Base-by-base conservation (phyloP, 2,113 vertebrate genomes). In the Epinephelus cyanopodus region DNA sequence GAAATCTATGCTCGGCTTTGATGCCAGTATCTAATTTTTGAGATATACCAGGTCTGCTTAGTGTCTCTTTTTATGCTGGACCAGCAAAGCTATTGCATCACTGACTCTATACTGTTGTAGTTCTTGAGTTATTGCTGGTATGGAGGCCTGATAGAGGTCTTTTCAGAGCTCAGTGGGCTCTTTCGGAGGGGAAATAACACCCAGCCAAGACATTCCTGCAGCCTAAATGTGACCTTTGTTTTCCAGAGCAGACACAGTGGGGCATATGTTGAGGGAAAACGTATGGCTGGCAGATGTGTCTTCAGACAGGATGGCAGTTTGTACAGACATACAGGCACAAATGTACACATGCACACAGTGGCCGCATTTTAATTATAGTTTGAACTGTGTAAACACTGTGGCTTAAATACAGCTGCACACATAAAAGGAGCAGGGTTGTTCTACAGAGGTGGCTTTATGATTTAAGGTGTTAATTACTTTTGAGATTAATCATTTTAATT, bases 141-240 rank as follows among this genome's bases (percentile, higher is more conserved):
- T 42, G 2, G 0, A 79, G 37, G 65, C 60, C 62, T 9, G 25
- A 33, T 19, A 61, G 61, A 72, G 29, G 45, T 63, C 72, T 74
- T 80, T 76, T 69, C 74, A 64, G 73, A 74, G 64, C 71, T 76
- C 62, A 67, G 61, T 15, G 18, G 67, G 21, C 29, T 70, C 61
- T 80, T 45, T 82, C 57, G 10, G 67, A 87, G 75, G 84, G 89
- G 83, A 92, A 93, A 92, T 94, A 80, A 85, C 90, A 91, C 83
- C 76, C 73, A 74, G 75, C 85, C 85, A 85, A 84, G 83, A 93
- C 88, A 95, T 95, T 95, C 93, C 92, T 92, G 65, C 81, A 63
- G 71, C 91, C 82, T 92, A 90, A 91, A 91, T 92, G 88, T 91
- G 88, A 92, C 89, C 90, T 92, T 89, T 93, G 85, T 92, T 92